Base-by-base conservation (phyloP, 1,140 invertebrate species). In the Eufriesea mexicana region DNA sequence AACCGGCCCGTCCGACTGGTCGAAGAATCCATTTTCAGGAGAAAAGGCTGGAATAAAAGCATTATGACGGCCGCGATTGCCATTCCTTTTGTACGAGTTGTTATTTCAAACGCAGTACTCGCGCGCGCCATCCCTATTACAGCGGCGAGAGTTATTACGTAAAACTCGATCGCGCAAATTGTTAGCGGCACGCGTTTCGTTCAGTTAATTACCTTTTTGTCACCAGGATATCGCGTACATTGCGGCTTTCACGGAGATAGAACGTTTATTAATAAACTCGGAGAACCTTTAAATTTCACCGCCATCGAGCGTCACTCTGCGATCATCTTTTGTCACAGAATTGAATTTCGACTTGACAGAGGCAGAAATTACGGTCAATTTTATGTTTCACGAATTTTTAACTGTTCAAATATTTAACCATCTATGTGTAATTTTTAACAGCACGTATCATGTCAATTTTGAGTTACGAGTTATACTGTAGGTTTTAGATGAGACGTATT, bases 131-230 rank as follows among this genome's bases (percentile, higher is more conserved):
- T 0, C 42, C n/a, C 47, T 20, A 18, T 59, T n/a, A 61, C 75
- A 25, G 4, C 23, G 45, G 54, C 28, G 54, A 54, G 61, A 42
- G 47, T 73, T 72, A 73, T 73, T 79, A 79, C 68, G 78, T 62
- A 79, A 79, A 79, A 79, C 42, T 72, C 68, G 68, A 79, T 79
- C 67, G 67, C 12, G 68, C 55, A 45, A 70, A 70, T 68, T 51
- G 54, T 78, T 57, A 45, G n/a, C 49, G 49, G n/a, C 61, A 57
- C 23, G 68, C 28, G 47, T 70, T 70, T 57, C 54, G 76, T 57
- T 28, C 70, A 16, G 28, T 73, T 73, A 62, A 79, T 79, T 79
- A 51, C 47, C 25, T n/a, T 47, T 35, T 51, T 49, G 67, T 42
- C 23, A 55, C 23, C 35, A 57, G 25, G 16, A 20, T 25, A 35